Base-by-base conservation (phyloP, 2,888 invertebrate genomes). In the Cancer borealis region DNA sequence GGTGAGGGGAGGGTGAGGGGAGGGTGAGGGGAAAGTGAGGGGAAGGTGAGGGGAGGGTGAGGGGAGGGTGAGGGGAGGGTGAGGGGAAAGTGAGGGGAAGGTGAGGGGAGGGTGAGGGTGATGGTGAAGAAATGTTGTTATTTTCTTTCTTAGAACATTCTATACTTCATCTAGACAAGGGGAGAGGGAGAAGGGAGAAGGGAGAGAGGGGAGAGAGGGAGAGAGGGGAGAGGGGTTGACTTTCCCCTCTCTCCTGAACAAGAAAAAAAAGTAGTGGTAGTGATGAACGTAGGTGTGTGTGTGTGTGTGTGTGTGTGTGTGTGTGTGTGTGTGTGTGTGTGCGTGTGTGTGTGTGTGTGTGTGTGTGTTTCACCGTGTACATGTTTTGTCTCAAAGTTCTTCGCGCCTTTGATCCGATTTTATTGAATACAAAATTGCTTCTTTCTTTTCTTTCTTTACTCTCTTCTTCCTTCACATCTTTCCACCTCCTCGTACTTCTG, bases 391-490 rank as follows among this genome's bases (percentile, higher is more conserved):
- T 66, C 66, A 66, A 66, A 66, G 66, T 66, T 6, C 66, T 21
- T 66, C 66, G n/a, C 66, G n/a, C 66, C 66, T 66, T 66, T 66
- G 66, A 66, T 66, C 66, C n/a, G 66, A 79, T 79, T 79, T 79
- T 30, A 79, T 79, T 66, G 66, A 66, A 66, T 66, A 66, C 66
- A 66, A 66, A 66, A 66, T 66, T 21, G 21, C 17, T n/a, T 66
- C 8, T 79, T 26, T 79, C 30, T 8, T 30, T 12, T 26, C 79
- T 30, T 14, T 79, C 30, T 79, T 14, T 26, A 5, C 14, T 79
- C 6, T 73, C 26, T 73, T 21, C 14, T 73, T 21, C 26, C 79
- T 26, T 79, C 5, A 30, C 26, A 26, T 79, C 30, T 79, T 79
- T 79, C 30, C 79, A 10, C 79, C 6, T 79, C 1, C 17, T 79